These are phyloP conservation scores for Chloromyia formosa DNA, from an alignment of 2,888 invertebrate genomes.

Conservation along the genomic window DNA sequence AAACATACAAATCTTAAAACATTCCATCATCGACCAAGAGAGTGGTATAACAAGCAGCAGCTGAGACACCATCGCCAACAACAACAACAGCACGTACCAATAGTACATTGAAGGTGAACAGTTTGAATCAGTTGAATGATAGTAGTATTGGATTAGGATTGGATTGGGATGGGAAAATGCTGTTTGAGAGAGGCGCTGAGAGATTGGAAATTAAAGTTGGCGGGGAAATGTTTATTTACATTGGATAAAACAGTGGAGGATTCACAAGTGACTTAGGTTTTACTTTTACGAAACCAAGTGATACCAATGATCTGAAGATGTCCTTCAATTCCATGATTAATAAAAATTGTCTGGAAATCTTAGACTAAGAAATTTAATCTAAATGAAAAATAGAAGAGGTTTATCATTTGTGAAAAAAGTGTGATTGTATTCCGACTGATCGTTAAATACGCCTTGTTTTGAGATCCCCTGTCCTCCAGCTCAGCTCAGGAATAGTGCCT, in stretches of 20 bases:
- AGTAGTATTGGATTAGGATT: background rate
- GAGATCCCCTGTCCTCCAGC: too few species aligned
- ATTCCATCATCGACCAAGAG: constrained; percentile 35
- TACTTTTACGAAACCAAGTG: too few species aligned
- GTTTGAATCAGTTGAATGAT: constrained; percentile 22
- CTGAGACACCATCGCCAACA: constrained; percentile 17
- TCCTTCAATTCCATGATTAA: too few species aligned
- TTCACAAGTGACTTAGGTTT: background rate
- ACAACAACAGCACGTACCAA: constrained; percentile 34
- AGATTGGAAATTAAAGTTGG: constrained; percentile 22
- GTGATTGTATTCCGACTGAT: too few species aligned
- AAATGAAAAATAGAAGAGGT: too few species aligned
- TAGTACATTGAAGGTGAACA: constrained; percentile 45
- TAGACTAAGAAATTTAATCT: too few species aligned
- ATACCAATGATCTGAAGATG: too few species aligned
- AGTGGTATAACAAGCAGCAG: constrained; percentile 26
- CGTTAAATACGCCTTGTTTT: too few species aligned
- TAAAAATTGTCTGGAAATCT: too few species aligned
- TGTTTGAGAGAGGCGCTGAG: constrained; percentile 11
- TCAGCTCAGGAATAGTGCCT: too few species aligned
- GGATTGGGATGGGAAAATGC: constrained; percentile 21
- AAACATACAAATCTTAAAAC: constrained; percentile 28
- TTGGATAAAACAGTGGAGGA: constrained; percentile 8
- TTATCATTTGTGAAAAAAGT: too few species aligned
- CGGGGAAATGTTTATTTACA: constrained; percentile 25